These are phyloP conservation scores for Dendrocincla tyrannina DNA, from an alignment of 2,797 vertebrate genomes.

Conservation along the genomic window DNA sequence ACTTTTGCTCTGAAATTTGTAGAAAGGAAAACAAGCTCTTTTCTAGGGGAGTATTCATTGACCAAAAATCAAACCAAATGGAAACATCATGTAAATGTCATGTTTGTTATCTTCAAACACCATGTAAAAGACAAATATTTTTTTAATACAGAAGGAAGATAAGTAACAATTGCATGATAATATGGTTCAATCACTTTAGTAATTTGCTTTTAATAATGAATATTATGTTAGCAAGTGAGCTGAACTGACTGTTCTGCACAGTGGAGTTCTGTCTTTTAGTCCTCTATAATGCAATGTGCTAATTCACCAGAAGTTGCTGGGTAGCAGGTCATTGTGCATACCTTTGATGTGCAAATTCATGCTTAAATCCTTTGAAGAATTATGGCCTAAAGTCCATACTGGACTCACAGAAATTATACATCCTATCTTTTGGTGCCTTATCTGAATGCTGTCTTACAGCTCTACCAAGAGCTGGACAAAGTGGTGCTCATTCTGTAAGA, in stretches of 20 bases:
- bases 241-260: not conserved
- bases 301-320: not conserved
- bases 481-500: not conserved
- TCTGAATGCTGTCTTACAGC: not conserved
- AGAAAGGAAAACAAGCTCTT: not conserved
- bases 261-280: not conserved
- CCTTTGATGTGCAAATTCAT: slow-evolving; percentile 50
- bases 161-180: not conserved
- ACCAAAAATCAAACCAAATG: not conserved
- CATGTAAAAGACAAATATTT: not conserved
- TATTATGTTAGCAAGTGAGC: not conserved
- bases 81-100: not conserved
- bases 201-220: slow-evolving; percentile 4
- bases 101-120: not conserved
- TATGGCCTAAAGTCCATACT: not conserved
- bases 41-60: not conserved
- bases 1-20: not conserved
- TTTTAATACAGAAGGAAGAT: not conserved
- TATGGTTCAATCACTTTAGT: not conserved
- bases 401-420: not conserved
- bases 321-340: not conserved
- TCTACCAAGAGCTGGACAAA: not conserved
- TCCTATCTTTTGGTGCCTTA: not conserved
- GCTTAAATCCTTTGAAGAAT: slow-evolving; percentile 17
- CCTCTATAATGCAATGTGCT: not conserved